These are phyloP conservation scores for Euproctis similis DNA, from an alignment of 2,888 invertebrate species.

Conservation along the genomic window DNA sequence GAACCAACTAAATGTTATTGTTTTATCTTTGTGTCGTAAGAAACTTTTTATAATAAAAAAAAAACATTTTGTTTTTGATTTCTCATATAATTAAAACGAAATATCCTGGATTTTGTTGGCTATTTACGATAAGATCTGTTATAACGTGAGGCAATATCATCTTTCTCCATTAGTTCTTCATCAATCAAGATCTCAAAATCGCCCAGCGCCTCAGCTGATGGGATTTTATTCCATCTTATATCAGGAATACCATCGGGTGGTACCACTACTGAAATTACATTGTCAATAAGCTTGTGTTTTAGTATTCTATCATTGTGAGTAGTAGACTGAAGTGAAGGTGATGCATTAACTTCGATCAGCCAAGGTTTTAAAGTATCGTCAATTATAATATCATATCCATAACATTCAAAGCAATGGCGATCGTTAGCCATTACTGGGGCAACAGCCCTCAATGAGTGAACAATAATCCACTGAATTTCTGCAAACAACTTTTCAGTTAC, in stretches of 20 bases:
- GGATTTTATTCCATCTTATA: slow-evolving; percentile 90
- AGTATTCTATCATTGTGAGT: slow-evolving; percentile 95
- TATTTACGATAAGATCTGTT: too few relatives aligned
- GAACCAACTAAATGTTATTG: too few relatives aligned
- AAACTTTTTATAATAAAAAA: too few relatives aligned
- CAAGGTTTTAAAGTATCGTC: slow-evolving; percentile 95
- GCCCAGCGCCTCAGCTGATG: slow-evolving; percentile 82
- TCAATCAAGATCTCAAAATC: slow-evolving; percentile 90
- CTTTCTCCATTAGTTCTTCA: slow-evolving; percentile 84
- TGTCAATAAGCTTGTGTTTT: slow-evolving; percentile 95
- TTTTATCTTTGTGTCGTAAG: too few relatives aligned
- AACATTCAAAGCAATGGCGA: slow-evolving; percentile 94
- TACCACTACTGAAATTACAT: slow-evolving; percentile 91
- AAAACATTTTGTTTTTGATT: too few relatives aligned
- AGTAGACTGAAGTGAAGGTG: slow-evolving; percentile 94
- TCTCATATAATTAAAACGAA: too few relatives aligned
- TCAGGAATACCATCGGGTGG: slow-evolving; percentile 93
- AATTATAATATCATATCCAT: slow-evolving; percentile 97
- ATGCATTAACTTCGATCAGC: slow-evolving; percentile 96
- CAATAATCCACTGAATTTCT: slow-evolving; percentile 91
- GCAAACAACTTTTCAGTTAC: slow-evolving; percentile 92
- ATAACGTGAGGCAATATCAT: too few relatives aligned
- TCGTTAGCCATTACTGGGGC: slow-evolving; percentile 95
- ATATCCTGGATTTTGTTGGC: too few relatives aligned
- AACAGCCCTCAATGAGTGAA: slow-evolving; percentile 94